phyloP scores from a whole-genome alignment of 2,888 invertebrate species.

The Linhomoeus sp. region DNA sequence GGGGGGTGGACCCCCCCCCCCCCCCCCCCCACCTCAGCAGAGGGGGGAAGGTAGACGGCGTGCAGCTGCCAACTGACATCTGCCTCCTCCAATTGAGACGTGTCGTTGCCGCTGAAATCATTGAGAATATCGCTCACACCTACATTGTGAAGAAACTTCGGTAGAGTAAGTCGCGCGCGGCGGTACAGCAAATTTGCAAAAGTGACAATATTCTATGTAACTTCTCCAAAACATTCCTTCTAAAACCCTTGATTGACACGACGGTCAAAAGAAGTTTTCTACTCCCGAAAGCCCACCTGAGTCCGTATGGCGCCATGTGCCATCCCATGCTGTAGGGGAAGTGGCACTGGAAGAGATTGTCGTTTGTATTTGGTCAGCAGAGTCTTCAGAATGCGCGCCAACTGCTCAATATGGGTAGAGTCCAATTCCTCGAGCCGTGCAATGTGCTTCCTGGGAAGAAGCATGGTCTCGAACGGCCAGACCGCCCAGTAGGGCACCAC shows the following conservation, averaged over 20 bases:
- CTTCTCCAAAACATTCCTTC: too few relatives aligned
- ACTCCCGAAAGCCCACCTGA: background rate
- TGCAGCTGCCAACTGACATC: too few relatives aligned
- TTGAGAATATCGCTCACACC: too few relatives aligned
- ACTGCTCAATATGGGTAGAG: slow-evolving; percentile 38
- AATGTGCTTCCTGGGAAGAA: slow-evolving; percentile 54
- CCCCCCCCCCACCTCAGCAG: slow-evolving; percentile 76
- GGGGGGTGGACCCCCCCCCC: too few relatives aligned
- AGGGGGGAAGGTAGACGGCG: too few relatives aligned
- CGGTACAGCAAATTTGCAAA: background rate
- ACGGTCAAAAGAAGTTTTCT: background rate
- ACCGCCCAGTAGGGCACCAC: slow-evolving; percentile 92
- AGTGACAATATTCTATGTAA: too few relatives aligned
- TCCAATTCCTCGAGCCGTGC: slow-evolving; percentile 47
- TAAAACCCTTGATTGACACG: too few relatives aligned
- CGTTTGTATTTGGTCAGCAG: slow-evolving; percentile 74
- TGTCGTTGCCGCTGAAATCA: too few relatives aligned
- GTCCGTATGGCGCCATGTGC: too few relatives aligned
- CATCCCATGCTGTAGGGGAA: slow-evolving; percentile 46
- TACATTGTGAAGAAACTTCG: too few relatives aligned
- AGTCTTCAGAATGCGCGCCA: slow-evolving; percentile 59
- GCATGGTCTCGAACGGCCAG: slow-evolving; percentile 49
- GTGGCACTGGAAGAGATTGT: slow-evolving; percentile 73
- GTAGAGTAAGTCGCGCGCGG: too few relatives aligned
- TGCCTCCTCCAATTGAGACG: too few relatives aligned